phyloP scores from a whole-genome alignment of 1,140 invertebrate genomes.

The Oreohelix idahoensis region DNA sequence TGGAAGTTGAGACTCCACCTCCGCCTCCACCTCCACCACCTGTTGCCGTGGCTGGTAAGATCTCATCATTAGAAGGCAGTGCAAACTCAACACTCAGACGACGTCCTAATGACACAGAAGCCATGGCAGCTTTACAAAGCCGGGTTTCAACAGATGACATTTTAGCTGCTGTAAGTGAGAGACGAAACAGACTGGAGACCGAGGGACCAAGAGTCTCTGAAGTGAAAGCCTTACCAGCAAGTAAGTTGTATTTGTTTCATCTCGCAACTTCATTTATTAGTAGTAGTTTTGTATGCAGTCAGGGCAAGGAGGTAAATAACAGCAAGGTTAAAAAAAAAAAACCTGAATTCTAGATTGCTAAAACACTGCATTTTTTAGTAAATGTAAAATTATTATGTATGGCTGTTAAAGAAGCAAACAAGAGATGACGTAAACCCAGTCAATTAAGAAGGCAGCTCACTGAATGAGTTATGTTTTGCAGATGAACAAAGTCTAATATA shows the following conservation, averaged over 20 bases:
- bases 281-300: no score
- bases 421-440: no score
- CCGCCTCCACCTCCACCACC: conserved; percentile 50
- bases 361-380: no score
- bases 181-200: conserved; percentile 55
- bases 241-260: conserved; percentile 18
- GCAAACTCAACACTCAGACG: conserved; percentile 9
- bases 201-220: conserved; percentile 51
- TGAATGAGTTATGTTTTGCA: no score
- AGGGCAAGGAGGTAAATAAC: no score
- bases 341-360: no score
- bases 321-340: no score
- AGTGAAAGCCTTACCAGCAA: conserved; percentile 20
- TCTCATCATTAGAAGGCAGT: conserved; percentile 11
- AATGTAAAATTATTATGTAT: no score
- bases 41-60: no score
- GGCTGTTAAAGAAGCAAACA: no score
- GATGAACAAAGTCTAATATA: no score
- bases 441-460: no score
- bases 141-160: conserved; percentile 51
- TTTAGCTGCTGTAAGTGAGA: conserved; percentile 56
- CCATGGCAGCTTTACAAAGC: background rate
- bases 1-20: conserved; percentile 44
- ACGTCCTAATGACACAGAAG: background rate
- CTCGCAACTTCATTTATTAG: background rate